Conservation (phyloP, 2,113 vertebrate species). For the Chlorodrepanis virens region DNA sequence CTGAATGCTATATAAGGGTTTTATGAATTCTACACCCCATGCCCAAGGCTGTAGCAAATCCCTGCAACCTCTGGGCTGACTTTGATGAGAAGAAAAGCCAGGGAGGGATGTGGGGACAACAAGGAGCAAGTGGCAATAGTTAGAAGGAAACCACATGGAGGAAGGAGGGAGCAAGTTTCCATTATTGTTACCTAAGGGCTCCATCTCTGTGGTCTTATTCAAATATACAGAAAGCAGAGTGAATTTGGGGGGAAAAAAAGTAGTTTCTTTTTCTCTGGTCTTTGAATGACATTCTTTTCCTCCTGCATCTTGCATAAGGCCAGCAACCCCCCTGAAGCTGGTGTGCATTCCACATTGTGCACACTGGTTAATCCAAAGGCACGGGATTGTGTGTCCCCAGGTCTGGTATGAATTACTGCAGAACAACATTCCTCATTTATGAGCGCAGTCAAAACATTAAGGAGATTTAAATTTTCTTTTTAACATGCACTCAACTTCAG, state of each 20-base stretch:
- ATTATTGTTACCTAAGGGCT: not conserved
- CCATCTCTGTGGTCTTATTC: not conserved
- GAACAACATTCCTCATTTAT: conserved; percentile 38
- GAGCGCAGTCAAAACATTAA: not conserved
- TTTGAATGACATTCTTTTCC: not conserved
- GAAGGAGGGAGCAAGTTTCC: not conserved
- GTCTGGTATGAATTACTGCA: conserved; percentile 25
- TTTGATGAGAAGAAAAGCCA: not conserved
- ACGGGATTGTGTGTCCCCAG: not conserved
- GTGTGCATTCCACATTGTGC: not conserved
- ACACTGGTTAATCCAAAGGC: not conserved
- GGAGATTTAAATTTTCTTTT: not conserved
- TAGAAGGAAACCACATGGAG: not conserved
- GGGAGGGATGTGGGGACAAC: not conserved
- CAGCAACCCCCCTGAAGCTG: not conserved
- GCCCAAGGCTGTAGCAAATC: not conserved
- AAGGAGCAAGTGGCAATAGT: not conserved
- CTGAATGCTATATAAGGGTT: not conserved
- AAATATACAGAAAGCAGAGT: not conserved
- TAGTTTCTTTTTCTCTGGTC: not conserved
- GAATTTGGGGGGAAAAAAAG: not conserved
- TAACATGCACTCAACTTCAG: not conserved
- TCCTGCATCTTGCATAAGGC: not conserved
- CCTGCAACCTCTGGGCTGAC: not conserved
- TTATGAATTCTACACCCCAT: not conserved